A percentile compares a stretch with the other conserved stretches of the same genome.
Conservation (phyloP, 2,888 invertebrate genomes). For the Drosophila kanekoi region DNA sequence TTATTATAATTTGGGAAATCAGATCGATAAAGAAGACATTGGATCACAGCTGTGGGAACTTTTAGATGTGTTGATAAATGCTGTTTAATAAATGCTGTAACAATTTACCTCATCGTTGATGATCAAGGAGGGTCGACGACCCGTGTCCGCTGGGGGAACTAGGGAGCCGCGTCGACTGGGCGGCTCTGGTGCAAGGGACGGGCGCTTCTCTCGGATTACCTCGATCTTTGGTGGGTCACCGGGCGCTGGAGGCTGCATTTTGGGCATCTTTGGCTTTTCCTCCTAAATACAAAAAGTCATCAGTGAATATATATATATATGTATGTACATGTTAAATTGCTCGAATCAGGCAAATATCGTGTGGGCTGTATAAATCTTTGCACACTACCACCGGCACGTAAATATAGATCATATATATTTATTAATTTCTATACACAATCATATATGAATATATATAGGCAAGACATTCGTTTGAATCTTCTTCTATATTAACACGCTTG, state of each 20-base stretch:
- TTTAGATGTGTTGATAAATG: too few species aligned
- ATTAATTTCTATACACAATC: too few species aligned
- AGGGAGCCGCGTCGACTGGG: constrained; percentile 93
- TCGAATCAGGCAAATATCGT: too few species aligned
- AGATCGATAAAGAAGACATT: not conserved
- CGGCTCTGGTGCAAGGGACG: constrained; percentile 90
- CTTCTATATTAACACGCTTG: too few species aligned
- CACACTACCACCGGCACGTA: too few species aligned
- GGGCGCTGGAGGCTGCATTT: constrained; percentile 89
- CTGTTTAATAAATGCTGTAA: not conserved
- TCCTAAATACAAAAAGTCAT: constrained; percentile 60
- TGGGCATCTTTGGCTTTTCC: constrained; percentile 87
- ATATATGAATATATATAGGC: too few species aligned
- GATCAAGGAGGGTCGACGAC: constrained; percentile 94
- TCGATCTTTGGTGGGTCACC: constrained; percentile 92
- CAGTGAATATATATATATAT: not conserved
- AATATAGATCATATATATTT: too few species aligned
- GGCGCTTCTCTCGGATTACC: constrained; percentile 93
- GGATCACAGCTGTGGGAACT: not conserved
- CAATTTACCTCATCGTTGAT: constrained; percentile 96
- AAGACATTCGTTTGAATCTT: too few species aligned
- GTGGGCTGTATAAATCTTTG: too few species aligned
- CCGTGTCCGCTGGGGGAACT: constrained; percentile 93
- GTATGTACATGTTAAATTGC: too few species aligned
- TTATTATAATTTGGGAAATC: not conserved